Base-by-base conservation (phyloP, 2,888 invertebrate species). In the Tipula helvola region DNA sequence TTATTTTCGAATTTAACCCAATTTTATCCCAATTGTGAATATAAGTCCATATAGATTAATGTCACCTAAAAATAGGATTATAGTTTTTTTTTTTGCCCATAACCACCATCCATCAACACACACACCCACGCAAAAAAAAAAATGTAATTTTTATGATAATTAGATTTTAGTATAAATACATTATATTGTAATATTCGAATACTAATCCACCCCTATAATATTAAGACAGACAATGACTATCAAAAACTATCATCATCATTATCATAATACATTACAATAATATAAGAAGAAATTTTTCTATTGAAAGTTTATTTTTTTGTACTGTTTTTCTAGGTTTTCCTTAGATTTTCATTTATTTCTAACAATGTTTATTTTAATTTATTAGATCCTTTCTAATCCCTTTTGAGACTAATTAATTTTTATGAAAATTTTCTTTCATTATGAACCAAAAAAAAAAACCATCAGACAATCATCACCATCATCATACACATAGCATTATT, bases 371-470 rank as follows among this genome's bases (percentile, higher is more conserved):
- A 71, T 28, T 71, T 71, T 71, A 71, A 71, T 71, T 71, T 71
- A 71, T 71, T 71, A 71, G 71, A 71, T 71, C 71, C 71, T 71
- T 71, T 71, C 71, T 71, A 71, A 71, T 71, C 71, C 71, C 71
- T 71, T 71, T 71, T 71, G 71, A 71, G 71, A 71, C 71, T 71
- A 71, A 71, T 71, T 71, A 71, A 71, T 71, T 71, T 71, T 71
- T 71, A 71, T 71, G 71, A 71, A 71, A 71, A 71, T 18, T 71
- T 71, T 71, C 71, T 71, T 71, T 71, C n/a, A 52, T 52, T 71
- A 71, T 71, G 71, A 71, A 71, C 71, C 18, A 18, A 18, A 71
- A 71, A 71, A 18, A 71, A 71, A 71, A 28, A 13, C n/a, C 71
- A 71, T 71, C 71, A 71, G 71, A 71, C 71, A 71, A 71, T 71